Evolutionary conservation across 2,113 vertebrate species (phyloP).

Genomic region (Eulacestoma nigropectus): DNA sequence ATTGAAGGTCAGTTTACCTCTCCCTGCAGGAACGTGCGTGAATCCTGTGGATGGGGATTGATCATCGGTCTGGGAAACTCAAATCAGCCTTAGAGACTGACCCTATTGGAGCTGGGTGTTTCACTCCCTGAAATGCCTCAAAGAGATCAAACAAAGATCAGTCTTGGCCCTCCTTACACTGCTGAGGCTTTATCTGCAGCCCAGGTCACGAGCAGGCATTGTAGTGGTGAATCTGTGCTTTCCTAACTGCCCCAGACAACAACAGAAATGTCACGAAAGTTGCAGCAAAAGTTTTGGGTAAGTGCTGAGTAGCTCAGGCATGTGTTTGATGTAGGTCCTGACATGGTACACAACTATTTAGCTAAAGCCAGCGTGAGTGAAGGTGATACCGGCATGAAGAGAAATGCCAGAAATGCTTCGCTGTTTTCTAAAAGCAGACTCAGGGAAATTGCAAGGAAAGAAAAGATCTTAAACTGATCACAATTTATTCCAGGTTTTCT

Average conservation of each 20-base stretch:
- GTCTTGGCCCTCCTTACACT: not conserved
- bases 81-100: not conserved
- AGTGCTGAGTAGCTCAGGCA: not conserved
- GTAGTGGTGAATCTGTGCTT: not conserved
- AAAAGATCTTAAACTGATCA: not conserved
- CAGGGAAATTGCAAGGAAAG: not conserved
- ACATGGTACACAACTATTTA: no score
- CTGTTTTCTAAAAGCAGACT: not conserved
- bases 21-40: not conserved
- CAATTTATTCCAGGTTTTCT: slow-evolving; percentile 79
- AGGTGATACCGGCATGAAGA: not conserved
- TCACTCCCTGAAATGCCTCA: not conserved
- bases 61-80: not conserved
- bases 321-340: not conserved
- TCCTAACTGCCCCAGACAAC: not conserved
- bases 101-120: not conserved
- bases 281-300: not conserved
- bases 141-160: not conserved
- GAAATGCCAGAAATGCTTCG: not conserved
- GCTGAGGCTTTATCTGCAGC: not conserved
- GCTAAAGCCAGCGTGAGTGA: not conserved
- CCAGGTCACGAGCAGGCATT: accelerated
- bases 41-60: not conserved
- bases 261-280: not conserved
- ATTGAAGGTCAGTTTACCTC: slow-evolving; percentile 79